A percentile compares a stretch with the other conserved stretches of the same genome.
phyloP scores from a whole-genome alignment of 2,113 vertebrate genomes.

The Theristicus caerulescens region DNA sequence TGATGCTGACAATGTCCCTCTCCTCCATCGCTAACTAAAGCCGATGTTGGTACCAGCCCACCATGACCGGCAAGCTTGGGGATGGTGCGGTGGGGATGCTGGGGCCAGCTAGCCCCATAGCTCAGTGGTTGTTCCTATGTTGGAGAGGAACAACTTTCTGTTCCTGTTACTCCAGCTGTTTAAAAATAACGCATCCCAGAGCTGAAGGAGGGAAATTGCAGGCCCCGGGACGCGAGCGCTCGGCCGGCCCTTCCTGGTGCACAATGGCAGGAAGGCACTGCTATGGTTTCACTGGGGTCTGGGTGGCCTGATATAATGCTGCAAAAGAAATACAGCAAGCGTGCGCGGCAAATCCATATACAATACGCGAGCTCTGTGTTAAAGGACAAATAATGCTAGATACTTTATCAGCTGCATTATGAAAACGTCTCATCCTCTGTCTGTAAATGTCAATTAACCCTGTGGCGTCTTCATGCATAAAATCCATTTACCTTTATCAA shows the following conservation, averaged over 20 bases:
- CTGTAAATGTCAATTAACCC: neutral
- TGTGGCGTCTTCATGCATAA: neutral
- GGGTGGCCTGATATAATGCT: constrained; percentile 51
- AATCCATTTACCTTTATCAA: neutral
- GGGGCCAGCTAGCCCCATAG: neutral
- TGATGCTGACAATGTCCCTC: neutral
- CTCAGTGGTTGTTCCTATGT: accelerated
- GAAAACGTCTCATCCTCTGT: neutral
- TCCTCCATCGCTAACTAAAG: neutral
- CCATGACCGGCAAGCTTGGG: accelerated
- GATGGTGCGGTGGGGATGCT: accelerated
- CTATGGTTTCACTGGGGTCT: constrained; percentile 75
- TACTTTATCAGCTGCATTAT: neutral
- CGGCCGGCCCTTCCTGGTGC: constrained; percentile 80
- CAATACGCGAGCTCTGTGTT: neutral
- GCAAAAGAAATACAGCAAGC: neutral
- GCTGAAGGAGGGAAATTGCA: neutral
- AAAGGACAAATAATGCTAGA: neutral
- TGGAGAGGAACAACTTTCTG: constrained; percentile 14
- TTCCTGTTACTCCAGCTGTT: constrained; percentile 28
- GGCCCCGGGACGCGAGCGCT: constrained; percentile 53
- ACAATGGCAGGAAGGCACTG: constrained; percentile 87
- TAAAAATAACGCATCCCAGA: constrained; percentile 50
- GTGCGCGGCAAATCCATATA: neutral
- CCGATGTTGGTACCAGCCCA: neutral